Evolutionary conservation across 2,113 vertebrate genomes (phyloP).

Genomic region (Podarcis raffonei): DNA sequence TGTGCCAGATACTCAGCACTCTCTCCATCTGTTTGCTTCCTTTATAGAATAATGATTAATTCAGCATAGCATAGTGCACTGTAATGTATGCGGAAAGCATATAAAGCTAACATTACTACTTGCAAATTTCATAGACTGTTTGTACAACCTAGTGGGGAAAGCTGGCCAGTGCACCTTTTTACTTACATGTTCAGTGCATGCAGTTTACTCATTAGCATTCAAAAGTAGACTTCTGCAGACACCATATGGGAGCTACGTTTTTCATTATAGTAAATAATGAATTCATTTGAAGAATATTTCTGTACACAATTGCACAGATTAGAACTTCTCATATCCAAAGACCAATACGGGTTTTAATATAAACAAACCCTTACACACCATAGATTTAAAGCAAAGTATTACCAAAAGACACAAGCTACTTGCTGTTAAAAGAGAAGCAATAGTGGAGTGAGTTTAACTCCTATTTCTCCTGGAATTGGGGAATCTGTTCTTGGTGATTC

Average conservation of each 20-base stretch:
- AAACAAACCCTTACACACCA: background rate
- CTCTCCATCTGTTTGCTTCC: constrained; percentile 42
- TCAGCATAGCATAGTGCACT: constrained; percentile 26
- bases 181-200: background rate
- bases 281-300: background rate
- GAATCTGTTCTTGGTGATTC: background rate
- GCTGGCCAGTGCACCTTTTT: constrained; percentile 36
- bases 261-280: background rate
- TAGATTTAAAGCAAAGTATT: background rate
- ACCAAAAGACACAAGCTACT: background rate
- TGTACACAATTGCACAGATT: background rate
- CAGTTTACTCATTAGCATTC: background rate
- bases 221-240: background rate
- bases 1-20: constrained; percentile 46
- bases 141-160: constrained; percentile 76
- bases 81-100: constrained; percentile 61
- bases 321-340: background rate
- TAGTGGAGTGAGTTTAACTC: background rate
- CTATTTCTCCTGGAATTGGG: background rate
- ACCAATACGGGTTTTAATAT: fast-evolving
- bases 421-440: background rate
- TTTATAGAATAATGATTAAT: constrained; percentile 60
- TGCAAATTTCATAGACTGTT: constrained; percentile 62
- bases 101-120: background rate
- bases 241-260: background rate